phyloP scores from a whole-genome alignment of 2,113 vertebrate species.

The Willisornis vidua region DNA sequence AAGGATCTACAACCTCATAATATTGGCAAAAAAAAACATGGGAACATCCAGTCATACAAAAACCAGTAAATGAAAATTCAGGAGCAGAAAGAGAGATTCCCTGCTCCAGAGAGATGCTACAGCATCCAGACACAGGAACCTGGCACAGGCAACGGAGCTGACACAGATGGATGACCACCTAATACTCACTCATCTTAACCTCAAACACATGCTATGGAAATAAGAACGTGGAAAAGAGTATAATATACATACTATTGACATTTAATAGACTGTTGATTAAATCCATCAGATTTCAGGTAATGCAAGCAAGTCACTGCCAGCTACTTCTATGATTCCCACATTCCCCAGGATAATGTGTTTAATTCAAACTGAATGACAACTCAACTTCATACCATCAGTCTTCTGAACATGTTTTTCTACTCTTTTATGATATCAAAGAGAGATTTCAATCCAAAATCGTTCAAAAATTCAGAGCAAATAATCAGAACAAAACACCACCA shows the following conservation, averaged over 20 bases:
- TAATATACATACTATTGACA: neutral
- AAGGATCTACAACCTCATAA: neutral
- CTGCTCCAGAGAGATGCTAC: neutral
- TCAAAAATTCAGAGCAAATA: neutral
- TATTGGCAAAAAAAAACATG: neutral
- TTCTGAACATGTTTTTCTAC: neutral
- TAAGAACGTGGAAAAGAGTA: neutral
- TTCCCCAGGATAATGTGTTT: neutral
- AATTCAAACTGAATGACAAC: neutral
- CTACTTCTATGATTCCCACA: neutral
- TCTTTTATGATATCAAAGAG: neutral
- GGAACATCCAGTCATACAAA: neutral
- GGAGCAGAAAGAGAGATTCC: neutral
- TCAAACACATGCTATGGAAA: neutral
- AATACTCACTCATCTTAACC: neutral
- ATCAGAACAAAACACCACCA: neutral
- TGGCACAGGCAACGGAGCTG: neutral
- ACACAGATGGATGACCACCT: neutral
- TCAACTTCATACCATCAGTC: neutral
- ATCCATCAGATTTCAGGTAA: neutral
- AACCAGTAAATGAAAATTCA: neutral
- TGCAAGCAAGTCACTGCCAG: neutral
- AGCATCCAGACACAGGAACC: fast-evolving
- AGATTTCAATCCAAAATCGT: neutral
- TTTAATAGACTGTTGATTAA: neutral